Conservation (phyloP, 2,888 invertebrate species). For the Gasteruption jaculator region DNA sequence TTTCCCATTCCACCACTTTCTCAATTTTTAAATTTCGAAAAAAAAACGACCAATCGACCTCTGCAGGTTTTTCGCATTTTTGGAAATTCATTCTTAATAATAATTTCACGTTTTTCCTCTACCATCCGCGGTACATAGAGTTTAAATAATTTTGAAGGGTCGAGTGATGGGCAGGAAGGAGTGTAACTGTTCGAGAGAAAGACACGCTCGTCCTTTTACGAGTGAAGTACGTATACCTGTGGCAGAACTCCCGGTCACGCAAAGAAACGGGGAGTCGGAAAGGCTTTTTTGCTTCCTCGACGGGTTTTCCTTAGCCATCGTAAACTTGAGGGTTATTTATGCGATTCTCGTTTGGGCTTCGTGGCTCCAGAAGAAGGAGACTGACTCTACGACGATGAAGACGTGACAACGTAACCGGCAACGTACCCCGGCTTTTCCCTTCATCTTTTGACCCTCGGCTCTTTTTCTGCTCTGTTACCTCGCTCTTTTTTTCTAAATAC, state of each 20-base stretch:
- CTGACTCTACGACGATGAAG: no score
- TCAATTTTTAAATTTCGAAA: no score
- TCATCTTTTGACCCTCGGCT: slow-evolving; percentile 8
- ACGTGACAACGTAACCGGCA: slow-evolving; percentile 48
- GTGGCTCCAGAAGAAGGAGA: slow-evolving; percentile 43
- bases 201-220: no score
- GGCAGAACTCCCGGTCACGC: slow-evolving; percentile 34
- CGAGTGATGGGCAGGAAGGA: slow-evolving; percentile 22
- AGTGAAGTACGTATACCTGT: no score
- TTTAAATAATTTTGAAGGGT: slow-evolving; percentile 1
- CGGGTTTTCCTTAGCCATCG: slow-evolving; percentile 30
- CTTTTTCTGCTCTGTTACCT: slow-evolving; percentile 17
- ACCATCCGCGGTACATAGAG: background rate
- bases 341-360: slow-evolving; percentile 43
- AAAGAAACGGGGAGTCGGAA: slow-evolving; percentile 25
- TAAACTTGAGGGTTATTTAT: slow-evolving; percentile 50
- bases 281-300: no score
- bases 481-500: no score
- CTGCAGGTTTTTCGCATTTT: no score
- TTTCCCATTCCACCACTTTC: no score
- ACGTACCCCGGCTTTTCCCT: slow-evolving; percentile 28
- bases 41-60: no score
- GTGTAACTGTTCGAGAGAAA: no score
- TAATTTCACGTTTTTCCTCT: background rate
- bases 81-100: no score